These are phyloP conservation scores for Butorides virescens DNA, from an alignment of 2,113 vertebrate species.

Conservation along the genomic window DNA sequence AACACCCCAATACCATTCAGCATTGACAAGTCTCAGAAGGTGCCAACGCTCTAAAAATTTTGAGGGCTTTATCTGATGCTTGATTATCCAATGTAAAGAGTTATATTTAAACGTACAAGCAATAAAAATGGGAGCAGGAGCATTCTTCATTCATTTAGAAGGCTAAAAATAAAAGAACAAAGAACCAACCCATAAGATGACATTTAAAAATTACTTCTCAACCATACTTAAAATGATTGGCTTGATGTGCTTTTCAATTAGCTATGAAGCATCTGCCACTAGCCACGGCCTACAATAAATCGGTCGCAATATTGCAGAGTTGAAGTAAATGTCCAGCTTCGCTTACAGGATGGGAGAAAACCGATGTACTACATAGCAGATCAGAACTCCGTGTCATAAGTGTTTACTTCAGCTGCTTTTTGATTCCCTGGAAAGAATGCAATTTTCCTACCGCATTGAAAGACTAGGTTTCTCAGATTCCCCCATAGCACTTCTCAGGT, in stretches of 20 bases:
- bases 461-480: slow-evolving; percentile 21
- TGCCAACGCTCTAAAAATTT: not conserved
- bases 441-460: slow-evolving; percentile 44
- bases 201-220: not conserved
- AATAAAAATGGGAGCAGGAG: not conserved
- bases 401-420: slow-evolving; percentile 29
- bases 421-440: slow-evolving; percentile 49
- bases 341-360: slow-evolving; percentile 15
- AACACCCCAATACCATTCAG: not conserved
- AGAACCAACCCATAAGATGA: not conserved
- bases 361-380: not conserved
- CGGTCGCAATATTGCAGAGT: not conserved
- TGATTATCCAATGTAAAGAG: not conserved
- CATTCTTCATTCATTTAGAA: not conserved
- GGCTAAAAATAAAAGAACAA: not conserved
- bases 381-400: slow-evolving; percentile 1
- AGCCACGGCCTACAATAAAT: not conserved
- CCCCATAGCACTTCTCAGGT: slow-evolving; percentile 32
- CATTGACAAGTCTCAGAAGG: not conserved
- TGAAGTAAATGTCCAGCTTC: slow-evolving; percentile 14
- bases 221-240: not conserved
- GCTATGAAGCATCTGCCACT: not conserved
- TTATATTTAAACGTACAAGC: not conserved
- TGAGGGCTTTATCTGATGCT: not conserved
- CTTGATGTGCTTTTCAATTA: not conserved